phyloP scores from a whole-genome alignment of 2,797 vertebrate species.

The Cryptoprocta ferox region DNA sequence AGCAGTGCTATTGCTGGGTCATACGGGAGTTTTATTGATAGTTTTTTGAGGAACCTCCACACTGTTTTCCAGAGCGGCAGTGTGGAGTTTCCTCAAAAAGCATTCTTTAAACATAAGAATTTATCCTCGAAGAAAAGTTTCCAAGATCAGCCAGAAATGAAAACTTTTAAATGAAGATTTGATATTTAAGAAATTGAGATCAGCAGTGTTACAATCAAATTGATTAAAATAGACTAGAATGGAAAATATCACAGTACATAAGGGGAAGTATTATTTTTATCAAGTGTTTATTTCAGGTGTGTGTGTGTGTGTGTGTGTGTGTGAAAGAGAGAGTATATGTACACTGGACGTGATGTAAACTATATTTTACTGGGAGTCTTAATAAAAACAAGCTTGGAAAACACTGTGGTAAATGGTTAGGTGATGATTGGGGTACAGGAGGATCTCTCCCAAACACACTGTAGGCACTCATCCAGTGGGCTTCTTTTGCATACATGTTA shows the following conservation, averaged over 20 bases:
- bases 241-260: background rate
- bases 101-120: background rate
- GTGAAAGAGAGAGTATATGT: background rate
- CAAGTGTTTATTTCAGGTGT: background rate
- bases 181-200: conserved; percentile 23
- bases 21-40: too few relatives aligned
- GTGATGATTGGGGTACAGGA: background rate
- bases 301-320: background rate
- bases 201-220: background rate
- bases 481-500: background rate
- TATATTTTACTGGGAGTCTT: background rate
- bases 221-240: background rate
- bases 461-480: background rate
- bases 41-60: too few relatives aligned
- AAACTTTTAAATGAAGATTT: background rate
- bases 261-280: background rate
- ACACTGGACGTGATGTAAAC: background rate
- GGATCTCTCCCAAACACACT: background rate
- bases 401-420: background rate
- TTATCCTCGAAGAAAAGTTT: background rate
- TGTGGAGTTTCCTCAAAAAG: too few relatives aligned
- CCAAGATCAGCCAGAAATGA: background rate
- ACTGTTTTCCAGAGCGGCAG: too few relatives aligned
- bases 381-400: background rate
- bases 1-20: too few relatives aligned